phyloP scores from a whole-genome alignment of 1,140 invertebrate species.

The Brachystomella parvula region DNA sequence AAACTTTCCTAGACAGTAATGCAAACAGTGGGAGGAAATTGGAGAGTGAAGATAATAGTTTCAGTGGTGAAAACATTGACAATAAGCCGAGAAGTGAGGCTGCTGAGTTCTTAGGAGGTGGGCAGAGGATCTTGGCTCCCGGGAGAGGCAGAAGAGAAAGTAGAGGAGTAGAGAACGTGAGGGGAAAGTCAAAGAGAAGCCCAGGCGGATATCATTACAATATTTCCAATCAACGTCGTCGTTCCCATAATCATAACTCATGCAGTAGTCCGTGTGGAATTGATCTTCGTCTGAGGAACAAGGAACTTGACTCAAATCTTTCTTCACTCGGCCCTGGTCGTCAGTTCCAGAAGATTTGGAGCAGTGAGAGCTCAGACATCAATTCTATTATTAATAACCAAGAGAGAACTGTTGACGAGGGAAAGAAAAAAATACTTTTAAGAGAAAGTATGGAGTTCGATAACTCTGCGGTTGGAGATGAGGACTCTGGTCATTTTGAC shows the following conservation, averaged over 20 bases:
- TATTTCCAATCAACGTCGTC: constrained; percentile 6
- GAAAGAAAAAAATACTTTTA: constrained; percentile 18
- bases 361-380: neutral
- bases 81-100: neutral
- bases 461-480: constrained; percentile 10
- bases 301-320: neutral
- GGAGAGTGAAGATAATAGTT: no score
- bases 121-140: neutral
- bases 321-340: neutral
- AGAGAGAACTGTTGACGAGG: constrained; percentile 12
- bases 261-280: constrained; percentile 11
- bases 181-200: neutral
- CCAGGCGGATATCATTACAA: neutral
- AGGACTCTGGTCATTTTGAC: constrained; percentile 30
- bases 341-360: neutral
- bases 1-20: constrained; percentile 25
- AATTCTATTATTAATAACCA: constrained; percentile 9
- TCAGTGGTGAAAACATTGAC: constrained; percentile 7
- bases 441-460: constrained; percentile 29
- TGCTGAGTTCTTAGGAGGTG: neutral
- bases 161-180: neutral
- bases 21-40: constrained; percentile 17
- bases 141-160: neutral
- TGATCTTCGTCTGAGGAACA: neutral
- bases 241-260: constrained; percentile 1